phyloP scores from a whole-genome alignment of 2,113 vertebrate genomes.

The Sinocyclocheilus grahami region DNA sequence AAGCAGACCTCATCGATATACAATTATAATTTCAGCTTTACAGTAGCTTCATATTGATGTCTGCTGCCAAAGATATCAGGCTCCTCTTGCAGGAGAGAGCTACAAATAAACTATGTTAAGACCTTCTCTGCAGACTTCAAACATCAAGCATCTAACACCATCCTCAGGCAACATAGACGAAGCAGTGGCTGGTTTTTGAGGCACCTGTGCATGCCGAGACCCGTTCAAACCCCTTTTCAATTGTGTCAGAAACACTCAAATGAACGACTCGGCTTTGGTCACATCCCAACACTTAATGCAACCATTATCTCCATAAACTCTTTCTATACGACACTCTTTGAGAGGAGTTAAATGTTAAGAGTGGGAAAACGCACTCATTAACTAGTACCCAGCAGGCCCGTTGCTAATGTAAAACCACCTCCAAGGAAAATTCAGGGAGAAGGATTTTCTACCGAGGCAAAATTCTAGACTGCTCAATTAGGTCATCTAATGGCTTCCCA shows the following conservation, averaged over 20 bases:
- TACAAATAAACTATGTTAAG: background rate
- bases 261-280: background rate
- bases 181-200: slow-evolving; percentile 7
- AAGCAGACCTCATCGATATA: background rate
- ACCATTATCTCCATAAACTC: background rate
- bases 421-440: slow-evolving; percentile 17
- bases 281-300: slow-evolving; percentile 5
- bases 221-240: background rate
- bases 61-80: background rate
- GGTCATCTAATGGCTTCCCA: background rate
- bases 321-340: background rate
- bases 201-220: slow-evolving; percentile 1
- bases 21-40: background rate
- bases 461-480: background rate
- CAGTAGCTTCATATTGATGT: background rate
- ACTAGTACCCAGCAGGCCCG: slow-evolving; percentile 2
- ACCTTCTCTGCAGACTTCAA: slow-evolving; percentile 30
- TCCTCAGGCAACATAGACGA: background rate
- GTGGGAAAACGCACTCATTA: slow-evolving; percentile 20
- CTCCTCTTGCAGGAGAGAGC: background rate
- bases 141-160: slow-evolving; percentile 4
- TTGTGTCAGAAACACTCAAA: background rate
- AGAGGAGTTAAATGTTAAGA: slow-evolving; percentile 14
- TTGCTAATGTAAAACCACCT: background rate
- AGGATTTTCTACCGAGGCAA: background rate